Base-by-base conservation (phyloP, 2,888 invertebrate genomes). In the Heliconius cydno region DNA sequence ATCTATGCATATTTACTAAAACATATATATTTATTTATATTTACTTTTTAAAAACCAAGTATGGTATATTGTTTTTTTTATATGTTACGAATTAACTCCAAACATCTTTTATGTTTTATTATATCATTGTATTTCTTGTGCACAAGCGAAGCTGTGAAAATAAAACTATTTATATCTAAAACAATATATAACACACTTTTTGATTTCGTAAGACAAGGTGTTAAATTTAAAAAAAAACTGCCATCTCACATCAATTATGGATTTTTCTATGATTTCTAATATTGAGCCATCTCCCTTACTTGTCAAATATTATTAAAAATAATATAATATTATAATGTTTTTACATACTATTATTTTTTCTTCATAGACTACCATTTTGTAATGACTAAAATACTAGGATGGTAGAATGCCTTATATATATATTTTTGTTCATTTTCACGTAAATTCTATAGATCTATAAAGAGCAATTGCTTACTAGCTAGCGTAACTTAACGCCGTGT, bases 91-190 rank as follows among this genome's bases (percentile, higher is more conserved):
- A 67, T 67, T 22, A 34, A 22, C 19, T 22, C 30, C 19, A 52
- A 72, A n/a, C 28, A 30, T 60, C 25, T 76, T 60, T 46, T 66
- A 38, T 68, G 22, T 28, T 30, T 60, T 70, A 68, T 19, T 52
- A 30, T 65, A 19, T 34, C 68, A 22, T 52, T 67, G 4, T 52
- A 34, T 52, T 34, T 34, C 5, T 63, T 68, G 78, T 78, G 78
- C 78, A 74, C 22, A 75, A 68, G 78, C 78, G 70, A 78, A 74
- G 78, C 67, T 74, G 74, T 78, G 78, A 68, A 74, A 74, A 30
- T 30, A 41, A 65, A 73, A n/a, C 25, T 63, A 63, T 68, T 28
- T 46, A 73, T 66, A 52, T 1, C 52, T 25, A 46, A 25, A 70
- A 57, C 30, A n/a, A 65, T 68, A 79, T 19, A 46, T 15, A 46